Percentiles rank a stretch among this genome's conserved stretches.
Conservation (phyloP, 2,888 invertebrate genomes). For the Pogonocherus hispidulus region DNA sequence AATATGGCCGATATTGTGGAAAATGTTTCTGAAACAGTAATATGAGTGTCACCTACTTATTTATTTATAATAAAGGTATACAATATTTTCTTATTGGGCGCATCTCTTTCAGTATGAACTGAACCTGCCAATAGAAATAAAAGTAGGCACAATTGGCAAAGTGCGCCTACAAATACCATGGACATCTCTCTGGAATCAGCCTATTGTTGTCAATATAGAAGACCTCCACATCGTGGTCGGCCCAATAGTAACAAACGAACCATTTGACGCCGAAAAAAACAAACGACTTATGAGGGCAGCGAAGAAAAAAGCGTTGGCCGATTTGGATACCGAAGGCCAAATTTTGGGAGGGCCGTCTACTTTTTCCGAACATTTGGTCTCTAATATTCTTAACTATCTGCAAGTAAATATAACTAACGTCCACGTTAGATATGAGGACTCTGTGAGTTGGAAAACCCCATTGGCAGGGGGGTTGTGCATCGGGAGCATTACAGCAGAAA, state of each 20-base stretch:
- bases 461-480: constrained; percentile 84
- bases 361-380: constrained; percentile 80
- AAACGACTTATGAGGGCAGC: constrained; percentile 80
- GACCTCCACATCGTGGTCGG: constrained; percentile 83
- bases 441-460: constrained; percentile 76
- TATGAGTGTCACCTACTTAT: no score
- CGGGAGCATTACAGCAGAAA: constrained; percentile 82
- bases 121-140: constrained; percentile 85
- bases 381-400: constrained; percentile 84
- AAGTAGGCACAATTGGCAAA: constrained; percentile 84
- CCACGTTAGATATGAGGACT: constrained; percentile 87
- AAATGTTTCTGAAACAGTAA: no score
- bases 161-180: constrained; percentile 84
- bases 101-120: constrained; percentile 80
- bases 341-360: constrained; percentile 76
- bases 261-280: constrained; percentile 82
- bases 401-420: constrained; percentile 84
- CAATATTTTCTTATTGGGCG: no score
- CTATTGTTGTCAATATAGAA: constrained; percentile 81
- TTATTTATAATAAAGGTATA: no score
- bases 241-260: constrained; percentile 78
- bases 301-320: constrained; percentile 79
- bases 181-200: constrained; percentile 81
- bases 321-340: constrained; percentile 75
- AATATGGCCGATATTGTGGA: no score